Conservation (phyloP, 2,797 vertebrate species). For the Decapterus maruadsi region DNA sequence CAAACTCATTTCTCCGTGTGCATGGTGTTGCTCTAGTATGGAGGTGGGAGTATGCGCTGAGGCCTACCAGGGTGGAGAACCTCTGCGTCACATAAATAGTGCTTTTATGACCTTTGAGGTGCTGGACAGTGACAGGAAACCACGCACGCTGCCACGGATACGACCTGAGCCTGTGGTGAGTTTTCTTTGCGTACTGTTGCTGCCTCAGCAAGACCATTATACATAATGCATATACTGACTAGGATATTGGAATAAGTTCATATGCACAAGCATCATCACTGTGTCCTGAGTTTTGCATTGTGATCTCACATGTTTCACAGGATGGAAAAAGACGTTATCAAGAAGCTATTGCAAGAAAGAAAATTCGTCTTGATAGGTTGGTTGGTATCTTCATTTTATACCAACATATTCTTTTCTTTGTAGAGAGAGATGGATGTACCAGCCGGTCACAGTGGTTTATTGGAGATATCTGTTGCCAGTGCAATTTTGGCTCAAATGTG, state of each 20-base stretch:
- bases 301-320: conserved; percentile 73
- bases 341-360: conserved; percentile 94
- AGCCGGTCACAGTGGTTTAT: not conserved
- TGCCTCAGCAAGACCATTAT: not conserved
- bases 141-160: conserved; percentile 88
- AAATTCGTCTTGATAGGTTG: conserved; percentile 95
- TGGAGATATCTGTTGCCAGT: not conserved
- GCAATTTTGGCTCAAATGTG: not conserved
- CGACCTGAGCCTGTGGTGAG: conserved; percentile 93
- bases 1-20: not conserved
- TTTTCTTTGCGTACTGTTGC: not conserved
- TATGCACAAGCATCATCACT: not conserved
- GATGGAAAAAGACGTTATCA: conserved; percentile 94
- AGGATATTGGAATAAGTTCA: not conserved
- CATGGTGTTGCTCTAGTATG: conserved; percentile 87
- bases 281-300: not conserved
- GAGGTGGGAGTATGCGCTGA: conserved; percentile 97
- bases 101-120: conserved; percentile 98
- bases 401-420: not conserved
- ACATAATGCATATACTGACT: not conserved
- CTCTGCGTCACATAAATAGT: conserved; percentile 93
- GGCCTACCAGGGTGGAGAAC: conserved; percentile 91
- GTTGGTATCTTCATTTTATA: conserved; percentile 40
- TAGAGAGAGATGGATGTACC: not conserved
- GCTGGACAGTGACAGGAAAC: conserved; percentile 88